phyloP scores from a whole-genome alignment of 2,797 vertebrate species.

The Sebastes iracundus region DNA sequence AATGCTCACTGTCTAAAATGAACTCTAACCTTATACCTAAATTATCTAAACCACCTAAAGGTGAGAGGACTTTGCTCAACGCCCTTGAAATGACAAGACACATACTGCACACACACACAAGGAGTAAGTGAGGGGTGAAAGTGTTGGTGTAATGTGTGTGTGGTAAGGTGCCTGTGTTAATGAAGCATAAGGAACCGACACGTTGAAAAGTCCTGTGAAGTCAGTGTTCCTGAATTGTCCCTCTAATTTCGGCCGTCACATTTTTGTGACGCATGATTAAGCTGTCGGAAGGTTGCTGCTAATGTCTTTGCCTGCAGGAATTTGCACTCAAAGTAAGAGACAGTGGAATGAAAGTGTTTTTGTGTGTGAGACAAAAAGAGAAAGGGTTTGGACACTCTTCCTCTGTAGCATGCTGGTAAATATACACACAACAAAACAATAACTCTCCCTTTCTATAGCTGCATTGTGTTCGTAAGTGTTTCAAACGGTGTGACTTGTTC shows the following conservation, averaged over 20 bases:
- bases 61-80: not conserved
- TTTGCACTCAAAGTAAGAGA: slow-evolving; percentile 7
- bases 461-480: not conserved
- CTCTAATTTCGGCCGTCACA: slow-evolving; percentile 60
- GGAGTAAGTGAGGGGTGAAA: not conserved
- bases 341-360: not conserved
- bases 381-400: not conserved
- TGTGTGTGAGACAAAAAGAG: slow-evolving; percentile 2
- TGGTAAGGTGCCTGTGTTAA: slow-evolving; percentile 29
- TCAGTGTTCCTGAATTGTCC: slow-evolving; percentile 50
- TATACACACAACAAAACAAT: not conserved
- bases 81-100: slow-evolving; percentile 27
- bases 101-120: not conserved
- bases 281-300: slow-evolving; percentile 53
- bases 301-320: slow-evolving; percentile 37
- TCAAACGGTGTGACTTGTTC: not conserved
- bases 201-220: slow-evolving; percentile 42
- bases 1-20: not conserved
- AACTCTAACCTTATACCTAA: no score
- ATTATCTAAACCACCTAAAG: not conserved
- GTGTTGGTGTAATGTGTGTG: slow-evolving; percentile 6
- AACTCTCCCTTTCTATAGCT: not conserved
- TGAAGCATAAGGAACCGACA: slow-evolving; percentile 48
- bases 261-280: slow-evolving; percentile 55
- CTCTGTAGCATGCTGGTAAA: not conserved